phyloP scores from a whole-genome alignment of 1,140 invertebrate species.

The Hestina assimilis region DNA sequence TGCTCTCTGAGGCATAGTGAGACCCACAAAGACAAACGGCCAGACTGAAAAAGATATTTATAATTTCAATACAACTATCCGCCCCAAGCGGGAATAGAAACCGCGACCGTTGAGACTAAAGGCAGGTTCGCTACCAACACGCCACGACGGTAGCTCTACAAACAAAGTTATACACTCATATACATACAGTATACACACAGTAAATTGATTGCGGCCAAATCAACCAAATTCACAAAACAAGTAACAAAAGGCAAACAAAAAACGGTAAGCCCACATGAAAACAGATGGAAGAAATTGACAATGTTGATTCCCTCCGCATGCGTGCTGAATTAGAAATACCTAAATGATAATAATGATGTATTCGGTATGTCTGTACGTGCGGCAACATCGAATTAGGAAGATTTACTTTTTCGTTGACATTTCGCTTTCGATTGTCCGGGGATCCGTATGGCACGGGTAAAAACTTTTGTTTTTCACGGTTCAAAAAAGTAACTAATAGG shows the following conservation, averaged over 20 bases:
- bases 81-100: too few species aligned
- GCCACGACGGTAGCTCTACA: too few species aligned
- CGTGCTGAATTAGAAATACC: conserved; percentile 47
- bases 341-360: conserved; percentile 63
- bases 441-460: conserved; percentile 13
- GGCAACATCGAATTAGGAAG: conserved; percentile 60
- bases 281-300: conserved; percentile 52
- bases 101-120: too few species aligned
- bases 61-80: too few species aligned
- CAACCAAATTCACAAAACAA: conserved; percentile 30
- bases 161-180: not conserved
- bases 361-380: conserved; percentile 53
- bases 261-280: conserved; percentile 28
- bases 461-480: not conserved
- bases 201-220: conserved; percentile 12
- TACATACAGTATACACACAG: not conserved
- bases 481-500: not conserved
- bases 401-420: conserved; percentile 46
- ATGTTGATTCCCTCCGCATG: conserved; percentile 46
- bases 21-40: too few species aligned
- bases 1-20: too few species aligned
- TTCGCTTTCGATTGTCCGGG: conserved; percentile 27
- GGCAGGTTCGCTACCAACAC: too few species aligned
- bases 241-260: conserved; percentile 32
- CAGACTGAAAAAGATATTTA: too few species aligned